Conservation (phyloP, 2,797 vertebrate species). For the Echeneis naucrates region DNA sequence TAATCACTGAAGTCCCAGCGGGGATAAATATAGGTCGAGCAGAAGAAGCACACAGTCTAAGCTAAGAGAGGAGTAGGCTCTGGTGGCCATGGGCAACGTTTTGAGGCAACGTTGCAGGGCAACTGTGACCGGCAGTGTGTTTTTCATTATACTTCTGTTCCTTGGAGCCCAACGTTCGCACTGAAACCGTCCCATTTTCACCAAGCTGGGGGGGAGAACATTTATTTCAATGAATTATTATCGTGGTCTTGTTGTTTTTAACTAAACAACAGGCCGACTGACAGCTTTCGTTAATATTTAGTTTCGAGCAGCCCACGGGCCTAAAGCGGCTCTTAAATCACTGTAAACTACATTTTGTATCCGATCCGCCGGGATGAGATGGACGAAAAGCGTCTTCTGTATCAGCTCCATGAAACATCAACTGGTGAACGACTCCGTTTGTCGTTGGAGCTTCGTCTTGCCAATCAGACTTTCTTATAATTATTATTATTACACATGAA, state of each 20-base stretch:
- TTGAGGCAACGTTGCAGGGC: slow-evolving; percentile 59
- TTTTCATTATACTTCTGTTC: slow-evolving; percentile 43
- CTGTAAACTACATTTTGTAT: neutral
- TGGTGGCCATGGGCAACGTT: slow-evolving; percentile 65
- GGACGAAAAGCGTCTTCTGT: neutral
- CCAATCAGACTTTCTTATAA: neutral
- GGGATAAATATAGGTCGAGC: slow-evolving; percentile 69
- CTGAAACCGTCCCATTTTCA: neutral
- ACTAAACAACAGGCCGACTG: neutral
- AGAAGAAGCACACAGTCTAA: slow-evolving; percentile 43
- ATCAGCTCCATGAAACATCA: neutral
- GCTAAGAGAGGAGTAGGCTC: slow-evolving; percentile 48
- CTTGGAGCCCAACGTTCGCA: slow-evolving; percentile 24
- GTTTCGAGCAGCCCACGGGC: no score
- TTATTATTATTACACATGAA: neutral
- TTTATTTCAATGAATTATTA: neutral
- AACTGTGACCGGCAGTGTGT: slow-evolving; percentile 59
- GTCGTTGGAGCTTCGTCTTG: neutral
- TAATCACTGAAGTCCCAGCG: slow-evolving; percentile 70
- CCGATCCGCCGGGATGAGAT: no score
- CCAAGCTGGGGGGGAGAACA: slow-evolving; percentile 1
- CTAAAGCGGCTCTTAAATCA: neutral
- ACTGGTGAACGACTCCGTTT: neutral
- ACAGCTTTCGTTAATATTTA: neutral
- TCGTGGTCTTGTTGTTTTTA: neutral